These are phyloP conservation scores for Coregonus sp. DNA, from an alignment of 2,797 vertebrate species.

Conservation along the genomic window DNA sequence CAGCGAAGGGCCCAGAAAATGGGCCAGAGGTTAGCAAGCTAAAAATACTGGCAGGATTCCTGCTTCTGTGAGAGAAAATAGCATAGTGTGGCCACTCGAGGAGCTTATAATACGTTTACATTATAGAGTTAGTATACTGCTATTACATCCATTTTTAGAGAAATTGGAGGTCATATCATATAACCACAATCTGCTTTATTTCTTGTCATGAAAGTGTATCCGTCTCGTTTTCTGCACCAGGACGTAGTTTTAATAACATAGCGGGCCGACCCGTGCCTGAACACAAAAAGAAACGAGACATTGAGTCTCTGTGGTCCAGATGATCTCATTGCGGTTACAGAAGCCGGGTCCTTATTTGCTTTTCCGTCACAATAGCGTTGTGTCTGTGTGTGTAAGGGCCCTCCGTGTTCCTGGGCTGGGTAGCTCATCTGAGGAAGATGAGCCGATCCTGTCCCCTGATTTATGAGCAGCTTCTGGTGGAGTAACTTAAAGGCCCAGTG, in stretches of 20 bases:
- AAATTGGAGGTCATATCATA: neutral
- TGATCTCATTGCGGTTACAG: constrained; percentile 50
- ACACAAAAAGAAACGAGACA: constrained; percentile 6
- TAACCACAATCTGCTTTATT: neutral
- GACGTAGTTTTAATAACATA: neutral
- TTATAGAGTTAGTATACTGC: neutral
- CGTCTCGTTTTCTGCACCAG: neutral
- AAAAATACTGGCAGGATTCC: constrained; percentile 68
- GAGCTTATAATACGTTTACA: neutral
- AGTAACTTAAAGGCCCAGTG: constrained; percentile 33
- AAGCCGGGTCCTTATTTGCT: constrained; percentile 32
- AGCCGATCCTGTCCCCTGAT: constrained; percentile 42
- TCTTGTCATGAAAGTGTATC: neutral
- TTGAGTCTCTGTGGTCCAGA: constrained; percentile 21
- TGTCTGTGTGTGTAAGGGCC: constrained; percentile 10
- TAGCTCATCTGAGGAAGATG: constrained; percentile 29
- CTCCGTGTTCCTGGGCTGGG: neutral
- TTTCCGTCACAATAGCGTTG: constrained; percentile 33
- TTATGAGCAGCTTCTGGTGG: constrained; percentile 45
- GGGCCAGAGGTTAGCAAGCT: constrained; percentile 70
- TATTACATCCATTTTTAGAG: neutral
- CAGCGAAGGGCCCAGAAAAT: constrained; percentile 49
- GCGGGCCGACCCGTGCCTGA: constrained; percentile 14
- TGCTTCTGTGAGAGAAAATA: constrained; percentile 57
- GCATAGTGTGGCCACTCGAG: neutral